Evolutionary conservation across 2,888 invertebrate species (phyloP), one percentile per base, ranked within the genome.

Genomic region (Monopis laevigella): DNA sequence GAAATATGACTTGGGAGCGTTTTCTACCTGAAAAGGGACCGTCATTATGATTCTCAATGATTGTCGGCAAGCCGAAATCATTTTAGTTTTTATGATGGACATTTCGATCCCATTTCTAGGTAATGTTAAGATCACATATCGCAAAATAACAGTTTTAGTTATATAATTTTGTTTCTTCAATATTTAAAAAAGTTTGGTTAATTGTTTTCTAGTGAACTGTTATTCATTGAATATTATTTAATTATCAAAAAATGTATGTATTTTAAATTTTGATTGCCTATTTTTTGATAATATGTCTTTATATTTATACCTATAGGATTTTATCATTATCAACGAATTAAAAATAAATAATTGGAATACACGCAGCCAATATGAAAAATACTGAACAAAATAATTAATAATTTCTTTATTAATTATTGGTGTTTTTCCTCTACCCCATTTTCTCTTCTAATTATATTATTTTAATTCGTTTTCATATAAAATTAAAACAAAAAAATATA

Each of bases 1-100:
- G 69, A 77, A 74, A 77, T 78, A 80, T 73, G 65, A 70, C 71
- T 75, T 69, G 60, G 68, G 69, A 66, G 65, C 65, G 56, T 67
- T 67, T 55, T 70, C 73, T 80, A 80, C 80, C 80, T 80, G 78
- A 62, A 67, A 68, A 67, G 65, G 77, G 75, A 63, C 69, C 67
- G 60, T 77, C 72, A 74, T 77, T 74, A 78, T 68, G 59, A 58
- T 52, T 55, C 51, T 55, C 58, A 57, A 70, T 75, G 73, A 75
- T 71, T 74, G 80, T 75, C 75, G 77, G 77, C 71, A 54, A 62
- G 58, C 62, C 66, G 54, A 70, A 69, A 72, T 72, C 58, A 70
- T 72, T 68, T 57, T 55, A 55, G 55, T 66, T 66, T 67, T 65
- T 70, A 58, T 55, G 51, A 47, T 41, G 46, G 51, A 51, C 48